A percentile compares a stretch with the other conserved stretches of the same genome.
Conservation (phyloP, 2,797 vertebrate species). For the Hirundo rustica region DNA sequence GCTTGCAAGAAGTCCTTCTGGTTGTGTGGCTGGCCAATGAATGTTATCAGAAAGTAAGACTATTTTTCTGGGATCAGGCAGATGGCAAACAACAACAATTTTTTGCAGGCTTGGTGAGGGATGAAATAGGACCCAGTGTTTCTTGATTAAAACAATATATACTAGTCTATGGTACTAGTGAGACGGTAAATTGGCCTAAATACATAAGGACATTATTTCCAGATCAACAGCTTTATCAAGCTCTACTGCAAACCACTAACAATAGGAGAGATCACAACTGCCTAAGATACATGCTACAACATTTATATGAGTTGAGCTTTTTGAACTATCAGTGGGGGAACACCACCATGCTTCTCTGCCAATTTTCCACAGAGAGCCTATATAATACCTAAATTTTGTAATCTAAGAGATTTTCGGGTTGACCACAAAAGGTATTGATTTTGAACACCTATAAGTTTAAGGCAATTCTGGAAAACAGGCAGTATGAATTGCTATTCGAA, state of each 20-base stretch:
- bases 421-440: background rate
- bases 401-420: background rate
- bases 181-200: background rate
- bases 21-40: background rate
- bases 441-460: background rate
- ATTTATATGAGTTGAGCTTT: background rate
- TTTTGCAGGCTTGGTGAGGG: background rate
- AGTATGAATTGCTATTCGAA: background rate
- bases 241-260: background rate
- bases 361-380: background rate
- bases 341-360: background rate
- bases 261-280: background rate
- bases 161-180: background rate
- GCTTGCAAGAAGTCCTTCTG: background rate
- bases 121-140: background rate
- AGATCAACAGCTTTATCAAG: background rate
- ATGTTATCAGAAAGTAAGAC: background rate
- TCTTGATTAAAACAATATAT: background rate
- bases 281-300: background rate
- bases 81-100: background rate
- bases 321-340: background rate
- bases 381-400: background rate
- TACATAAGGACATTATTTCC: background rate
- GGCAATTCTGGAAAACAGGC: background rate
- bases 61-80: background rate